Evolutionary conservation across 1,140 invertebrate species (phyloP).

Genomic region (Hyposmocoma kahamanoa): DNA sequence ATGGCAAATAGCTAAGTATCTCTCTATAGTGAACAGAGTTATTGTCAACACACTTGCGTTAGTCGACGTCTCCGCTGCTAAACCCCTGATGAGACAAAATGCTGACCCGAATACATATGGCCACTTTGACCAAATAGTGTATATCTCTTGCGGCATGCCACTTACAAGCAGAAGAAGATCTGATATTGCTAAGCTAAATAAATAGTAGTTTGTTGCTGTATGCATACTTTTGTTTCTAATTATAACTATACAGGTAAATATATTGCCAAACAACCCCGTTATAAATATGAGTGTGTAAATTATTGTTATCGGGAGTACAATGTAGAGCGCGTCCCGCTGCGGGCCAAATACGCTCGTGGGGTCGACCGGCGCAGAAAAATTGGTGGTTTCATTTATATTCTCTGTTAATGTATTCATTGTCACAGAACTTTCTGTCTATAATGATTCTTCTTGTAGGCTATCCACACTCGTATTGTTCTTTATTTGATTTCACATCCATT

Average conservation of each 20-base stretch:
- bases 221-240: conserved; percentile 93
- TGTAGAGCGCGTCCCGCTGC: conserved; percentile 79
- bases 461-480: not conserved
- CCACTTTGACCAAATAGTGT: conserved; percentile 89
- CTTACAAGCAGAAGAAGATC: conserved; percentile 91
- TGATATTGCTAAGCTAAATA: conserved; percentile 94
- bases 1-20: conserved; percentile 87
- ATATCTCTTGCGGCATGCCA: conserved; percentile 89
- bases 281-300: conserved; percentile 90
- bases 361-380: conserved; percentile 28
- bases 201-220: conserved; percentile 93
- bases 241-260: conserved; percentile 95
- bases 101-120: conserved; percentile 90
- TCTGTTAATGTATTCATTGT: conserved; percentile 22
- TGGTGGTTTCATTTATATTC: conserved; percentile 18
- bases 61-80: conserved; percentile 91
- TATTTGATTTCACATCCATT: not conserved
- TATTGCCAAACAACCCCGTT: conserved; percentile 91
- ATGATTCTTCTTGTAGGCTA: not conserved
- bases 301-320: conserved; percentile 85
- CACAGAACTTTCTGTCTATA: too few species aligned
- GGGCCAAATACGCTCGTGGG: conserved; percentile 58
- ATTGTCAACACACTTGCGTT: conserved; percentile 95
- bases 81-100: conserved; percentile 89
- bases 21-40: conserved; percentile 86